Evolutionary conservation across 2,797 vertebrate species (phyloP).

Genomic region (Gallinago solitaria): DNA sequence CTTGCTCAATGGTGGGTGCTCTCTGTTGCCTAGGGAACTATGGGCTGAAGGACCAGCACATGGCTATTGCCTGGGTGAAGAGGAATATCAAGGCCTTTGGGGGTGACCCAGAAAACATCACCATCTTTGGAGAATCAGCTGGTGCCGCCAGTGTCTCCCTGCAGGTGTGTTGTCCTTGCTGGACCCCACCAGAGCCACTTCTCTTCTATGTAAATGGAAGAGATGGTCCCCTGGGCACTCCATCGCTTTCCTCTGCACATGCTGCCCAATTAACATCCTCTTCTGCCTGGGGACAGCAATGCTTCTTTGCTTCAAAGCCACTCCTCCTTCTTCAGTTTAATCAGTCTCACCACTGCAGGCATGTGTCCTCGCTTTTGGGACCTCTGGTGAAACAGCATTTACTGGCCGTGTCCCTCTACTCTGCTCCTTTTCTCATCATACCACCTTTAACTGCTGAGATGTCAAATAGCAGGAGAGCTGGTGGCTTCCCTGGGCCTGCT

Average conservation of each 20-base stretch:
- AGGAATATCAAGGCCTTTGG: conserved; percentile 93
- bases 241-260: background rate
- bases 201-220: background rate
- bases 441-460: background rate
- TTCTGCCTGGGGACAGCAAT: background rate
- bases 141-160: conserved; percentile 87
- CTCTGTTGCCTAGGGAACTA: conserved; percentile 85
- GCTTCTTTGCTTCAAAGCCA: background rate
- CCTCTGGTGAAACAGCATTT: background rate
- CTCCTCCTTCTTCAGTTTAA: background rate
- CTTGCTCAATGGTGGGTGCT: background rate
- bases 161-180: conserved; percentile 76
- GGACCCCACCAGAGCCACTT: background rate
- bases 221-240: background rate
- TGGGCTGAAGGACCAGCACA: conserved; percentile 93
- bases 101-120: conserved; percentile 90
- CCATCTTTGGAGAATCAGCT: conserved; percentile 94
- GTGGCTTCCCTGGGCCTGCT: background rate
- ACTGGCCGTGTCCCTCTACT: background rate
- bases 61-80: conserved; percentile 93
- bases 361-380: background rate
- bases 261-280: background rate
- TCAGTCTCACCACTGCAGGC: background rate
- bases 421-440: background rate
- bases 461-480: background rate